phyloP scores from a whole-genome alignment of 2,113 vertebrate species.

The Piaya cayana region DNA sequence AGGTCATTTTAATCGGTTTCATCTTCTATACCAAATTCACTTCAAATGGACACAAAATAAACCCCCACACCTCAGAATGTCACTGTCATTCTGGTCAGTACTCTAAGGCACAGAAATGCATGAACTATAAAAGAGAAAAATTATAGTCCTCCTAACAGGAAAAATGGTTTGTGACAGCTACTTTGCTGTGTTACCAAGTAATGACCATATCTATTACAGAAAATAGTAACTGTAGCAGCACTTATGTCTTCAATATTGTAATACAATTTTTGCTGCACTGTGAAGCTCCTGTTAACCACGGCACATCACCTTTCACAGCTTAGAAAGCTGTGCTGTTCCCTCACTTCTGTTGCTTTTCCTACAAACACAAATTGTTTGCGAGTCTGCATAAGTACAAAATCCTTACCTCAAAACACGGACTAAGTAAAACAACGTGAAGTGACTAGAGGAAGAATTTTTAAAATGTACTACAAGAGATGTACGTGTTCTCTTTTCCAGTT shows the following conservation, averaged over 20 bases:
- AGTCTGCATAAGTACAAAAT: neutral
- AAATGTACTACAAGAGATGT: neutral
- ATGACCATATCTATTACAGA: slow-evolving; percentile 20
- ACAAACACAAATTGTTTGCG: neutral
- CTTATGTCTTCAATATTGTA: neutral
- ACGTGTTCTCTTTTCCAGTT: too few relatives aligned
- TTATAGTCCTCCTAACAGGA: slow-evolving; percentile 4
- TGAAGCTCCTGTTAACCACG: neutral
- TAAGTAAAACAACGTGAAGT: neutral
- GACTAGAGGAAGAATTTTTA: neutral
- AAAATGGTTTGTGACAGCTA: slow-evolving; percentile 36
- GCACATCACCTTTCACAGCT: neutral
- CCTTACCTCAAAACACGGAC: neutral
- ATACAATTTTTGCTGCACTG: neutral
- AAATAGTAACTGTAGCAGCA: neutral
- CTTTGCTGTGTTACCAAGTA: neutral
- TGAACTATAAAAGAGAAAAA: slow-evolving; percentile 48
- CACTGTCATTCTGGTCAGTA: neutral
- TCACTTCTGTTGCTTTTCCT: neutral
- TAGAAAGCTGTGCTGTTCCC: neutral
- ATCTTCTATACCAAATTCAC: neutral
- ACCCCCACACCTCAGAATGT: neutral
- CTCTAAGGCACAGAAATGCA: slow-evolving; percentile 25
- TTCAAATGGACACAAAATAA: neutral
- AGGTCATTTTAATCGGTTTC: neutral